phyloP scores from a whole-genome alignment of 2,113 vertebrate genomes.

The Zosterops borbonicus region DNA sequence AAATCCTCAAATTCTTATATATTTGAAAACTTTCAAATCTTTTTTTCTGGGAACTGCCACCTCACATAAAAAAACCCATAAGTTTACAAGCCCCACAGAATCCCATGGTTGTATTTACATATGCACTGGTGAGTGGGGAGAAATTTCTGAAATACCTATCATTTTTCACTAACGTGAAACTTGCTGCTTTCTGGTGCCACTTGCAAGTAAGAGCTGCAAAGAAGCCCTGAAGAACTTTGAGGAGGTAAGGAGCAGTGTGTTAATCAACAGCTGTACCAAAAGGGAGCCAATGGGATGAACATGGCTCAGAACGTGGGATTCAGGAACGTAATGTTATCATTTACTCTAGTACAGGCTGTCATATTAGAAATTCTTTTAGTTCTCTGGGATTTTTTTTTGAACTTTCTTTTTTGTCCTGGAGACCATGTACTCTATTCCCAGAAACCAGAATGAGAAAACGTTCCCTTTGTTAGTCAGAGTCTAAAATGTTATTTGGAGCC shows the following conservation, averaged over 20 bases:
- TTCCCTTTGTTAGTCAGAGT: neutral
- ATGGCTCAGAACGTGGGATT: neutral
- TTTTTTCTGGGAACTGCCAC: neutral
- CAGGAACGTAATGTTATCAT: accelerated
- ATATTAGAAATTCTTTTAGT: neutral
- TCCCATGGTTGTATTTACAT: neutral
- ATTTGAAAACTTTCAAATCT: neutral
- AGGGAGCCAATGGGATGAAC: neutral
- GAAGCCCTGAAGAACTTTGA: neutral
- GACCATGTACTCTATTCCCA: neutral
- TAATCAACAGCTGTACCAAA: neutral
- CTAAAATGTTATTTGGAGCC: neutral
- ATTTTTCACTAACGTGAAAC: neutral
- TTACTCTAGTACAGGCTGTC: neutral
- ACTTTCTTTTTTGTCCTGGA: neutral
- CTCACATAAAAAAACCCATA: accelerated
- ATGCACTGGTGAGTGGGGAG: neutral
- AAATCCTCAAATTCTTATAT: neutral
- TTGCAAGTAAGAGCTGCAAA: neutral
- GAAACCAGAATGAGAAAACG: neutral
- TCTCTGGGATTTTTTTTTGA: neutral
- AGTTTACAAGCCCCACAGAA: neutral
- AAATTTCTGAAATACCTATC: neutral
- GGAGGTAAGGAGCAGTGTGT: neutral
- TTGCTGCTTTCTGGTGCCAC: neutral